A percentile compares a stretch with the other conserved stretches of the same genome.
phyloP scores from a whole-genome alignment of 2,888 invertebrate genomes.

The Lamellibrachia satsuma region DNA sequence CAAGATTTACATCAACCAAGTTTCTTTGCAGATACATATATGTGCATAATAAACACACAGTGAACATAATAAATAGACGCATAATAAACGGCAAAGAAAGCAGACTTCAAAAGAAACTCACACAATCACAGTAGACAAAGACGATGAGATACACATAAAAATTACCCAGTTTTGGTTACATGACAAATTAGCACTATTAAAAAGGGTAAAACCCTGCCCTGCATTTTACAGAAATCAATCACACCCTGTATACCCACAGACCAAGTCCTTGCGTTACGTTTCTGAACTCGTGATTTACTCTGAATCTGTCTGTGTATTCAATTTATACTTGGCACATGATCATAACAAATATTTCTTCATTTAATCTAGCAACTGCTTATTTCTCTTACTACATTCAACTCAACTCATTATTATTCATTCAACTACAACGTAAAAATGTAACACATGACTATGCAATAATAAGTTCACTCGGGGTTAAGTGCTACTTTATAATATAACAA shows the following conservation, averaged over 20 bases:
- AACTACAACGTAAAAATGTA: background rate
- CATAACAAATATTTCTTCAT: background rate
- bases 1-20: background rate
- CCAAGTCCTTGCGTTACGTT: background rate
- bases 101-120: background rate
- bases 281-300: background rate
- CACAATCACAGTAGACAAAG: background rate
- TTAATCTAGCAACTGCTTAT: background rate
- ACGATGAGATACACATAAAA: background rate
- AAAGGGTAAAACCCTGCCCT: background rate
- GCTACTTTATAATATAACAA: background rate
- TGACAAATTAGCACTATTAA: background rate
- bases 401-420: background rate
- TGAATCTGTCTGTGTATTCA: background rate
- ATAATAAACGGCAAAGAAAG: background rate
- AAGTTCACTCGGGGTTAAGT: background rate
- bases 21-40: background rate
- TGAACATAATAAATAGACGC: background rate
- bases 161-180: background rate
- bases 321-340: background rate
- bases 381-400: background rate
- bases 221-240: background rate
- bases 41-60: background rate
- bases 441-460: background rate
- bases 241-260: background rate